Conservation (phyloP, 23 tunicate genomes). For the Clavelina lepadiformis region DNA sequence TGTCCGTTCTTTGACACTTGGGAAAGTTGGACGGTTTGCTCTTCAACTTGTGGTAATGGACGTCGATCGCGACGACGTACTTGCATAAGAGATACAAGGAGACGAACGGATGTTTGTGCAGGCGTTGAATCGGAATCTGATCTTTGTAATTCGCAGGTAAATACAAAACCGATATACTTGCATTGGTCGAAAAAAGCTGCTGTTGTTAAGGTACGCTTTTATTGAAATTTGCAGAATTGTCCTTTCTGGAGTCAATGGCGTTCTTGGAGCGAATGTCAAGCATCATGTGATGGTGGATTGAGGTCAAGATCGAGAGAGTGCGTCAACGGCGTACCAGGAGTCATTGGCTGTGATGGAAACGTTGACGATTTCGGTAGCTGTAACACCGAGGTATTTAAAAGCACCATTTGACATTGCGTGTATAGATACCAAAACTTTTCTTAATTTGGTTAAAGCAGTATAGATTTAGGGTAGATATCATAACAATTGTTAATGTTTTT, state of each 20-base stretch:
- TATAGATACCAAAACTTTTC: too few species aligned
- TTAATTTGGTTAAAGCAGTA: too few species aligned
- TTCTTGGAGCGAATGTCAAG: constrained; percentile 34
- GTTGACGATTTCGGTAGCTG: constrained; percentile 1
- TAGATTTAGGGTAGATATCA: too few species aligned
- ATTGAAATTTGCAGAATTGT: constrained; percentile 25
- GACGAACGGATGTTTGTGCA: constrained; percentile 12
- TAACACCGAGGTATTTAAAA: constrained; percentile 2
- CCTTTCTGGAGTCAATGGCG: constrained; percentile 49
- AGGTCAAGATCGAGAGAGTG: constrained; percentile 16
- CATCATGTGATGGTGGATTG: constrained; percentile 40
- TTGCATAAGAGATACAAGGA: constrained; percentile 2
- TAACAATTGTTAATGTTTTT: not conserved
- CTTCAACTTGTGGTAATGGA: constrained; percentile 62
- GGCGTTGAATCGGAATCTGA: constrained; percentile 30
- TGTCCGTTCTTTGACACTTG: constrained; percentile 62
- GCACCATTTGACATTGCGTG: too few species aligned
- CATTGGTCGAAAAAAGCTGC: too few species aligned
- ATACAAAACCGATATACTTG: not conserved
- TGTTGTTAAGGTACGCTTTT: too few species aligned
- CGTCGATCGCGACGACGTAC: constrained; percentile 4
- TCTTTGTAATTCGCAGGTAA: constrained; percentile 34
- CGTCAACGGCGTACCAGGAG: constrained; percentile 45
- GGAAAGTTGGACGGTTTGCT: constrained; percentile 31
- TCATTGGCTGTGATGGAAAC: constrained; percentile 20